phyloP scores from a whole-genome alignment of 2,113 vertebrate genomes.

The Ahaetulla prasina region DNA sequence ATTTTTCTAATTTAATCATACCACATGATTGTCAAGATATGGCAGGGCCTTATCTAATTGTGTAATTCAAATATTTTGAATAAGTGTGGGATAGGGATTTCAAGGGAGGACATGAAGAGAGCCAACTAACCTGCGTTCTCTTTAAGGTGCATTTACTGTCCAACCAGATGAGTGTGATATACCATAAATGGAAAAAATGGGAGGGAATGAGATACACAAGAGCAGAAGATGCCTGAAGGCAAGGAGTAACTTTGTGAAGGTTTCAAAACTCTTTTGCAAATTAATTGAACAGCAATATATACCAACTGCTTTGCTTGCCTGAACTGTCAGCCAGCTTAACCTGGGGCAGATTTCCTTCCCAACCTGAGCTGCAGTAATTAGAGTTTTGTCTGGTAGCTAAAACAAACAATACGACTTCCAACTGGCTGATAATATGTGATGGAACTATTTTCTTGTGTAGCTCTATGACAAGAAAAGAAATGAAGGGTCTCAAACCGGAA shows the following conservation, averaged over 20 bases:
- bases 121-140: neutral
- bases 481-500: neutral
- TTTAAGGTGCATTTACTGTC: neutral
- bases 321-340: neutral
- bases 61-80: neutral
- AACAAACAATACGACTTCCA: neutral
- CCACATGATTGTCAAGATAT: neutral
- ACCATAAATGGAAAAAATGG: neutral
- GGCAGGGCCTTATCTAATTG: neutral
- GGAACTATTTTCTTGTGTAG: neutral
- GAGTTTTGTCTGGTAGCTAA: neutral
- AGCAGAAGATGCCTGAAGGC: neutral
- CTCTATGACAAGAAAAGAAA: neutral
- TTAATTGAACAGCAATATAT: conserved; percentile 4
- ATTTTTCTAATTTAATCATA: neutral
- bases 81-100: neutral
- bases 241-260: neutral
- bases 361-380: neutral
- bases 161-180: neutral
- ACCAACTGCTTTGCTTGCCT: neutral
- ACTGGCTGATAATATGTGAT: neutral
- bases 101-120: neutral
- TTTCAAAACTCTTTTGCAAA: conserved; percentile 4
- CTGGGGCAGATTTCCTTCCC: neutral
- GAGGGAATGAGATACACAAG: neutral